Conservation (phyloP, 2,797 vertebrate genomes). For the Anableps anableps region DNA sequence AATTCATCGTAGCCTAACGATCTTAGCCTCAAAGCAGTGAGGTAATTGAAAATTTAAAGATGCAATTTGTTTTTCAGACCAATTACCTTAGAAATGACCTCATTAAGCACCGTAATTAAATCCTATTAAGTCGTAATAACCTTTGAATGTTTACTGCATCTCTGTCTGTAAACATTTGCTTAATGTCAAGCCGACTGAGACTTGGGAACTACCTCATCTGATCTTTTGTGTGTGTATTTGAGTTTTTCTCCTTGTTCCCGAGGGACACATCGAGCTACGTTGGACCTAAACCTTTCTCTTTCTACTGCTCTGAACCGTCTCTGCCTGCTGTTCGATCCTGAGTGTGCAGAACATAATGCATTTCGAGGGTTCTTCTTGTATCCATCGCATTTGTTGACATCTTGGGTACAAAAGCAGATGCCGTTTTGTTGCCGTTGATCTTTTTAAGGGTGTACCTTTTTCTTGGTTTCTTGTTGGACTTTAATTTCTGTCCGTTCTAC, state of each 20-base stretch:
- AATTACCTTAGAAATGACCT: not conserved
- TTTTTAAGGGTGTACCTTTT: not conserved
- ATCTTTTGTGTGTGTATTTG: not conserved
- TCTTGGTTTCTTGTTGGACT: not conserved
- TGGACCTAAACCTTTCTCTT: not conserved
- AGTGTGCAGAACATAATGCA: not conserved
- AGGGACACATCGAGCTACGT: not conserved
- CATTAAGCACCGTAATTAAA: not conserved
- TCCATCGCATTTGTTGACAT: not conserved
- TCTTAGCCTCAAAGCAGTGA: not conserved
- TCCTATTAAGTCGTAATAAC: not conserved
- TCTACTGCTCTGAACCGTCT: not conserved
- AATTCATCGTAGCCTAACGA: not conserved
- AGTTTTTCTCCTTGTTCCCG: not conserved
- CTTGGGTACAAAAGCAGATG: not conserved
- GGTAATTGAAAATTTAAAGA: not conserved
- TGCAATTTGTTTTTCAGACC: not conserved
- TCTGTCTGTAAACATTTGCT: not conserved
- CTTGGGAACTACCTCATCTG: not conserved
- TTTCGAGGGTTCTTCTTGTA: not conserved
- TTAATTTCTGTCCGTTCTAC: not conserved
- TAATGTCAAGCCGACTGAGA: not conserved
- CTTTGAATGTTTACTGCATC: not conserved
- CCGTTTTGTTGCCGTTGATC: not conserved
- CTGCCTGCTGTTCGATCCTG: not conserved